Percentiles rank a stretch among this genome's conserved stretches.
These are phyloP conservation scores for Neomorphus geoffroyi DNA, from an alignment of 2,797 vertebrate genomes.

Conservation along the genomic window DNA sequence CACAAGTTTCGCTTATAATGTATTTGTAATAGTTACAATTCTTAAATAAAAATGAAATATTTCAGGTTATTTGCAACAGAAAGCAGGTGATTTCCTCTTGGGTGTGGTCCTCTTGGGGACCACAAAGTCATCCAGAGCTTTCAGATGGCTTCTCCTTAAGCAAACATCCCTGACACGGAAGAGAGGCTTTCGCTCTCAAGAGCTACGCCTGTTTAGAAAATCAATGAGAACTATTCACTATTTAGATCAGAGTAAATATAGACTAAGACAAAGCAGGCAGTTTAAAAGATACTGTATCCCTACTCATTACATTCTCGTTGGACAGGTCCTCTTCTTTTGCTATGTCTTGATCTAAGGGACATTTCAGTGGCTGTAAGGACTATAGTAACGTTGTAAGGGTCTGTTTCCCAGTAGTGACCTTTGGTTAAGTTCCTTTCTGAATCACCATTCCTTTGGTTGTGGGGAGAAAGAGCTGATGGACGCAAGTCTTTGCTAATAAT, in stretches of 20 bases:
- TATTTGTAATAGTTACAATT: background rate
- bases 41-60: background rate
- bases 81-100: background rate
- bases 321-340: background rate
- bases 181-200: background rate
- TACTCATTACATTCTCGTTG: background rate
- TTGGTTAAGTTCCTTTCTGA: background rate
- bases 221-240: background rate
- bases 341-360: background rate
- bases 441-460: background rate
- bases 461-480: background rate
- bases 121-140: background rate
- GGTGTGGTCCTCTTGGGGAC: background rate
- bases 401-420: background rate
- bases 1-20: background rate
- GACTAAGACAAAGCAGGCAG: background rate
- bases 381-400: background rate
- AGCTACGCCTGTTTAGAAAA: background rate
- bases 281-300: background rate
- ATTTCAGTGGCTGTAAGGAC: background rate
- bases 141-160: background rate
- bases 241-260: background rate
- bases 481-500: background rate
- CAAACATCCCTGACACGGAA: background rate
- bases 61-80: background rate